Base-by-base conservation (phyloP, 1,140 invertebrate species). In the Cotesia vestalis region DNA sequence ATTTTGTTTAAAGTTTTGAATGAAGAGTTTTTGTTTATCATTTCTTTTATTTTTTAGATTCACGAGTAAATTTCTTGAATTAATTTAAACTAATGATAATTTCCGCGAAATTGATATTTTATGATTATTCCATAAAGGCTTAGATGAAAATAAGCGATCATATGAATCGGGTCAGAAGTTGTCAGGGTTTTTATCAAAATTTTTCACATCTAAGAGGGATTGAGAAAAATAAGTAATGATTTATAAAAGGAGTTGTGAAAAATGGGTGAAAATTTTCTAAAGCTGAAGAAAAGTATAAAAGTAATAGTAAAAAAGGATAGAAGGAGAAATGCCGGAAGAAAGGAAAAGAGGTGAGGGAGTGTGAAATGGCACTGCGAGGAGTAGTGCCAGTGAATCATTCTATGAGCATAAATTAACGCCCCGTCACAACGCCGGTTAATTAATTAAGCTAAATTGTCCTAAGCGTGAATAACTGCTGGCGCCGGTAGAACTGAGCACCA, bases 391-490 rank as follows among this genome's bases (percentile, higher is more conserved):
- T 84, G 81, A 84, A 83, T 85, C 81, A 84, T 84, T 84, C 78
- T 78, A 82, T 83, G 80, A 83, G 75, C 77, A 83, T 85, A 84
- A 85, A 85, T 85, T 84, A 84, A 79, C 76, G 76, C 66, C 59
- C 79, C 79, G 78, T 83, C 79, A 78, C 82, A 81, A 82, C 77
- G 80, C 77, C 78, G 77, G 79, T 85, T 85, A 85, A 85, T 85
- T 85, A 84, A 83, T 85, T 85, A 83, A 82, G 81, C 79, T 80
- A 82, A 84, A 84, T 85, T 83, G 80, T 82, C 80, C 81, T 84
- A 83, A 85, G 78, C 80, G 78, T 83, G 82, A 85, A 79, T 83
- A 85, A 83, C 77, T 82, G 76, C 80, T 53, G 76, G 78, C 78
- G 77, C 78, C 75, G 60, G 53, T 57, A 14, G 57, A 34, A 38